Conservation (phyloP, 2,888 invertebrate genomes). For the Limnephilus rhombicus region DNA sequence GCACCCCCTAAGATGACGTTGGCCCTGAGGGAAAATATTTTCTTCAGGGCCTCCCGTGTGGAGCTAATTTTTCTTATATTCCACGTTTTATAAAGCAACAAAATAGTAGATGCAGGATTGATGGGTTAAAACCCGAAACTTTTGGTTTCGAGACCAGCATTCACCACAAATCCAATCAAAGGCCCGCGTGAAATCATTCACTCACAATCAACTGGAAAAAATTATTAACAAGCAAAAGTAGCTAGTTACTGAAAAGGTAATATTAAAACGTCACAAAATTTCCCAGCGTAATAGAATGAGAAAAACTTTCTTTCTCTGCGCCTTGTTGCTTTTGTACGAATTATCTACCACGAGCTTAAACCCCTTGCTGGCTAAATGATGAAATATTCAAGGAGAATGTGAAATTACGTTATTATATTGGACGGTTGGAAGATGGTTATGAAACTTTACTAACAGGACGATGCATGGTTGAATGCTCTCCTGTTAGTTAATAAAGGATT, state of each 20-base stretch:
- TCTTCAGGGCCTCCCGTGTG: too few species aligned
- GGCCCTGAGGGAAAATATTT: too few species aligned
- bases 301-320: background rate
- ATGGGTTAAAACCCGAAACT: background rate
- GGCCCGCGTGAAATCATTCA: background rate
- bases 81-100: background rate
- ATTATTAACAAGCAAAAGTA: background rate
- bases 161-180: background rate
- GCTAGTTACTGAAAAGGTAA: constrained; percentile 7
- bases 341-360: background rate
- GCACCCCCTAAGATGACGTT: too few species aligned
- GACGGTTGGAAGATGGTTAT: background rate
- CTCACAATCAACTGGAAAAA: background rate
- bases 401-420: background rate
- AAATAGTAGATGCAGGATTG: background rate
- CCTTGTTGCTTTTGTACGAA: constrained; percentile 11
- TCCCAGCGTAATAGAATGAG: background rate
- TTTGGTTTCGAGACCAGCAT: background rate
- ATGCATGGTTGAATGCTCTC: too few species aligned
- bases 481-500: too few species aligned
- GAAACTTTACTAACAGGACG: too few species aligned
- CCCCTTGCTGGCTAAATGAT: background rate
- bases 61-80: background rate
- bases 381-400: background rate
- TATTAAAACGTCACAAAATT: background rate